Conservation (phyloP, 2,797 vertebrate species). For the Pogoniulus pusillus region DNA sequence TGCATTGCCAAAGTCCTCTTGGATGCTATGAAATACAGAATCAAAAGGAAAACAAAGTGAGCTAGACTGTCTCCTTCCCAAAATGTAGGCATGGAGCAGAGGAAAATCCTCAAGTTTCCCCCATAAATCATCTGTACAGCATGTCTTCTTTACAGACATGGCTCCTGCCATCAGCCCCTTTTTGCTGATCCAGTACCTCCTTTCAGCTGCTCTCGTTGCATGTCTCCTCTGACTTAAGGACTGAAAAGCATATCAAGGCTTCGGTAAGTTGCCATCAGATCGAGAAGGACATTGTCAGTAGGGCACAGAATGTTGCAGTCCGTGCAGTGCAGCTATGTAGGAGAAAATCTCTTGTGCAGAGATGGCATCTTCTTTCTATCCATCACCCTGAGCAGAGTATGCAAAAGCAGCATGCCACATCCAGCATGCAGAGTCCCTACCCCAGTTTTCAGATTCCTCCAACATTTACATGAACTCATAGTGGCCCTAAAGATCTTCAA, state of each 20-base stretch:
- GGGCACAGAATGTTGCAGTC: not conserved
- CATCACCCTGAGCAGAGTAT: accelerated
- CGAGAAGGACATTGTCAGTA: not conserved
- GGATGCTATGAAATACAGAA: not conserved
- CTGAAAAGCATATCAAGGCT: not conserved
- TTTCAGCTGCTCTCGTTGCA: not conserved
- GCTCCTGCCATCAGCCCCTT: not conserved
- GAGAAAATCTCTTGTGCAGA: not conserved
- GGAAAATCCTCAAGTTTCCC: not conserved
- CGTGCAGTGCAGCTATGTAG: not conserved
- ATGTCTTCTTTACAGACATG: not conserved
- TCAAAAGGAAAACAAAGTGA: not conserved
- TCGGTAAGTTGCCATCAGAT: not conserved
- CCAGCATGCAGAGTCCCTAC: accelerated
- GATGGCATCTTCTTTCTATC: not conserved
- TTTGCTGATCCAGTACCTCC: not conserved
- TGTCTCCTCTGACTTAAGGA: not conserved
- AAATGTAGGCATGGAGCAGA: not conserved
- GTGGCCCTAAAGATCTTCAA: not conserved
- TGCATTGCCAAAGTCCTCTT: not conserved
- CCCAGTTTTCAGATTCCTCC: not conserved
- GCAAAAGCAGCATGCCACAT: not conserved
- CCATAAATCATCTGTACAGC: not conserved
- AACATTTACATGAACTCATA: not conserved
- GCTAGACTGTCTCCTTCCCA: not conserved